Evolutionary conservation across 1,140 invertebrate species (phyloP).

Genomic region (Trichomalopsis sarcophagae): DNA sequence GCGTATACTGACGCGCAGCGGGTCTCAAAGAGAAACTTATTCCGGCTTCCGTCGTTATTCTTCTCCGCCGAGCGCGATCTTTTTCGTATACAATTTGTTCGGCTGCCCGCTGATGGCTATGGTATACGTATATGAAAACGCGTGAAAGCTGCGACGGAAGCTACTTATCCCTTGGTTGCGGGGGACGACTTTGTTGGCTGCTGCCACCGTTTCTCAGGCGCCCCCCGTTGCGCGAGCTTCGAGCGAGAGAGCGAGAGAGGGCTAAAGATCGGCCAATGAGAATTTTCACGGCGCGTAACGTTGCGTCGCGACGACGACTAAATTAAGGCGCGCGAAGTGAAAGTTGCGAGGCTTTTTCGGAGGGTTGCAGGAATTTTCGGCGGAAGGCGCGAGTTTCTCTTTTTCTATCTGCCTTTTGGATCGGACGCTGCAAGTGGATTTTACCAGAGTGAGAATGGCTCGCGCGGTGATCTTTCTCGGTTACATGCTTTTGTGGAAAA

Average conservation of each 20-base stretch:
- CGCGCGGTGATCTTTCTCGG: neutral
- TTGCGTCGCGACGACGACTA: slow-evolving; percentile 1
- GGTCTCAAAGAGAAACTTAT: slow-evolving; percentile 6
- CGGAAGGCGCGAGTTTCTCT: neutral
- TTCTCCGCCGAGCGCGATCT: neutral
- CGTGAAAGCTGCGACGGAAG: slow-evolving; percentile 34
- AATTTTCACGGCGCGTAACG: neutral
- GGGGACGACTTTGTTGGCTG: neutral
- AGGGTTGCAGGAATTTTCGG: neutral
- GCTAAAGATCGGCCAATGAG: neutral
- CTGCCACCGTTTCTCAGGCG: slow-evolving; percentile 8
- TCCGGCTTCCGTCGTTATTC: slow-evolving; percentile 30
- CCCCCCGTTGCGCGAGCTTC: slow-evolving; percentile 3
- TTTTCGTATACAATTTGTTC: slow-evolving; percentile 17
- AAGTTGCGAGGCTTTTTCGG: slow-evolving; percentile 2
- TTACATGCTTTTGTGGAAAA: neutral
- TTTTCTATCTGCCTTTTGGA: slow-evolving; percentile 28
- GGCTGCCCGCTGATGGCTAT: neutral
- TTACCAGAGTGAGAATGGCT: slow-evolving; percentile 13
- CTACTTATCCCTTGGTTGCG: neutral
- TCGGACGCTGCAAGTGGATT: slow-evolving; percentile 18
- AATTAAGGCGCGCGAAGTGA: slow-evolving; percentile 15
- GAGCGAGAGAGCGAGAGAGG: too few species aligned
- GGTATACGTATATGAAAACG: neutral
- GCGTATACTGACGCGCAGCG: neutral